Evolutionary conservation across 2,888 invertebrate genomes (phyloP).

Genomic region (Loripinus fragilis): DNA sequence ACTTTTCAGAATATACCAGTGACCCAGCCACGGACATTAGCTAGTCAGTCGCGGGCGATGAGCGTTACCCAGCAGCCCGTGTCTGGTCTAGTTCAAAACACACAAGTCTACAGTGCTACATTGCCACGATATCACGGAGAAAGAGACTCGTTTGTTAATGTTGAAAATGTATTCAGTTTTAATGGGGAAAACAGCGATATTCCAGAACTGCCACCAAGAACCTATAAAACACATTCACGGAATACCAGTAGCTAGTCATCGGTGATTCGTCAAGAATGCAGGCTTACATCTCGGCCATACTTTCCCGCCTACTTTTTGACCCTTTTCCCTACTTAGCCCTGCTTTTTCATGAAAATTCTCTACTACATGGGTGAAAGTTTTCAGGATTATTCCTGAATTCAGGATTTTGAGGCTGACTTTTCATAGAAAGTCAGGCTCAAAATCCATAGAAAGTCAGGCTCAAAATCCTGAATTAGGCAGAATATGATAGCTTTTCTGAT

Average conservation of each 20-base stretch:
- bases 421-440: too few species aligned
- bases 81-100: slow-evolving; percentile 56
- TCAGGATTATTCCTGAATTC: too few species aligned
- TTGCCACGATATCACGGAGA: slow-evolving; percentile 73
- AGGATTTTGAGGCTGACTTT: too few species aligned
- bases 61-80: slow-evolving; percentile 67
- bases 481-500: too few species aligned
- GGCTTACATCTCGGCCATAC: too few species aligned
- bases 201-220: slow-evolving; percentile 81
- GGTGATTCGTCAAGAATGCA: slow-evolving; percentile 8
- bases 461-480: too few species aligned
- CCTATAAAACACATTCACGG: slow-evolving; percentile 76
- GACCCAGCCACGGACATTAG: slow-evolving; percentile 32
- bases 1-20: slow-evolving; percentile 49
- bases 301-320: too few species aligned
- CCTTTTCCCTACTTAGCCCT: too few species aligned
- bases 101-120: slow-evolving; percentile 67
- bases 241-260: slow-evolving; percentile 74
- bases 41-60: slow-evolving; percentile 62
- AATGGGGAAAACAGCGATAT: slow-evolving; percentile 72
- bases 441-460: too few species aligned
- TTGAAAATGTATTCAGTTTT: slow-evolving; percentile 66
- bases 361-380: too few species aligned
- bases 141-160: slow-evolving; percentile 54
- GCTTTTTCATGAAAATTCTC: too few species aligned